Evolutionary conservation across 2,113 vertebrate genomes (phyloP).

Genomic region (Corythornis vintsioides): DNA sequence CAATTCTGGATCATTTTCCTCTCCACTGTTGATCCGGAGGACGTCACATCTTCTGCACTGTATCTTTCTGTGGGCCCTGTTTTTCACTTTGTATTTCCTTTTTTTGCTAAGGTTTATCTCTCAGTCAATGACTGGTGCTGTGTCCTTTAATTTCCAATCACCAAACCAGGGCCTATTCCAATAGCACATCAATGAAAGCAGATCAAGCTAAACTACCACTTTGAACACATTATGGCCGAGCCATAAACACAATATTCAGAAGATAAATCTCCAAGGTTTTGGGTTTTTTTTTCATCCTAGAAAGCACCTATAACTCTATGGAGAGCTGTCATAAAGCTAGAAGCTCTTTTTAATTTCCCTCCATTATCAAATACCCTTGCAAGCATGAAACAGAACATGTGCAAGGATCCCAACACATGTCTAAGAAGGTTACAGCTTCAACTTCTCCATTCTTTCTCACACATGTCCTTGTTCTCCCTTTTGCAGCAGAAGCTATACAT

Average conservation of each 20-base stretch:
- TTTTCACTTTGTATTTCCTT: not conserved
- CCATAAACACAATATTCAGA: fast-evolving
- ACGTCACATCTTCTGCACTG: not conserved
- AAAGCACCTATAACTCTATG: not conserved
- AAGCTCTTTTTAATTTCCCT: not conserved
- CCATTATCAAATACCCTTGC: not conserved
- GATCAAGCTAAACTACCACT: not conserved
- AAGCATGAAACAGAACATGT: fast-evolving
- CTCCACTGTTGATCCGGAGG: not conserved
- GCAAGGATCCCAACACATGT: not conserved
- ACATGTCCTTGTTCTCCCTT: not conserved
- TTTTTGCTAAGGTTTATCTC: not conserved
- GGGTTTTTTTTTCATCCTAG: not conserved
- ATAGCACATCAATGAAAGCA: not conserved
- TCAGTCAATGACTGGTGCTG: not conserved
- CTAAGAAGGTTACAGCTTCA: not conserved
- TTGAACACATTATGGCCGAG: fast-evolving
- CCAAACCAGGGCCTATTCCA: not conserved
- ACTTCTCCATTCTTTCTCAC: not conserved
- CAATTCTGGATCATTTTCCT: not conserved
- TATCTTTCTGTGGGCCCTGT: not conserved
- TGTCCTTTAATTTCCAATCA: not conserved
- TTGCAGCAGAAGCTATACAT: not conserved
- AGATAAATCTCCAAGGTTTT: not conserved
- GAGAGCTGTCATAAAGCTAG: not conserved